These are phyloP conservation scores for Trachelus stipa DNA, from an alignment of 2,888 invertebrate species.

Conservation along the genomic window DNA sequence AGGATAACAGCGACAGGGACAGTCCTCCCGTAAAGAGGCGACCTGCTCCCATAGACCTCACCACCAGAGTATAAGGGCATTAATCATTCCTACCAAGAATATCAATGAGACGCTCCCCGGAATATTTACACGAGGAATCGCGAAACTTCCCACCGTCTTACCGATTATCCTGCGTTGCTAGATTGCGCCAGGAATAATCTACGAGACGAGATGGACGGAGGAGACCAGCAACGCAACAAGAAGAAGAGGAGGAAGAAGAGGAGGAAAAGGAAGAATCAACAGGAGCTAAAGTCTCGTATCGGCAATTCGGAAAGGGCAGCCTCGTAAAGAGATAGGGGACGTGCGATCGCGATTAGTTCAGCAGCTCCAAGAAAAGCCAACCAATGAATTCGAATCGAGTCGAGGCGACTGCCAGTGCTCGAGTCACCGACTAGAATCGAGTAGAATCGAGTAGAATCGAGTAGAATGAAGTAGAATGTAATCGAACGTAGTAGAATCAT, in stretches of 20 bases:
- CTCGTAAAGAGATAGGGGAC: not conserved
- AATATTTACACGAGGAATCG: conserved; percentile 33
- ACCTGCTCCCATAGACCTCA: conserved; percentile 51
- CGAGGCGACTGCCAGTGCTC: conserved; percentile 5
- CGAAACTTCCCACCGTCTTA: conserved; percentile 8
- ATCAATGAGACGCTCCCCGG: conserved; percentile 14
- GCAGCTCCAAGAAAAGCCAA: not conserved
- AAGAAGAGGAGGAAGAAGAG: conserved; percentile 13
- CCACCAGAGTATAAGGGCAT: conserved; percentile 34
- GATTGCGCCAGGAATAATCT: conserved; percentile 42
- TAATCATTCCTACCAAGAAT: not conserved
- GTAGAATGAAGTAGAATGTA: not conserved
- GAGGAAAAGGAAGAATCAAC: conserved; percentile 10
- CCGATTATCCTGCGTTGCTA: conserved; percentile 29
- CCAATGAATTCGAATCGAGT: not conserved
- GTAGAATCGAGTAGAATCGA: too few relatives aligned
- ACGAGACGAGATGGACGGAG: conserved; percentile 5
- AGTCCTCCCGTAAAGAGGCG: conserved; percentile 69
- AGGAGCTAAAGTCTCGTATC: not conserved
- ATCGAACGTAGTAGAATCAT: not conserved
- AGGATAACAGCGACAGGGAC: conserved; percentile 63
- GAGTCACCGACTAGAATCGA: not conserved
- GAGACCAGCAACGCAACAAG: conserved; percentile 10
- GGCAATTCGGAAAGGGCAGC: not conserved
- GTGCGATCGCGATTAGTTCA: not conserved